Conservation (phyloP, 2,888 invertebrate species). For the Campoletis raptor region DNA sequence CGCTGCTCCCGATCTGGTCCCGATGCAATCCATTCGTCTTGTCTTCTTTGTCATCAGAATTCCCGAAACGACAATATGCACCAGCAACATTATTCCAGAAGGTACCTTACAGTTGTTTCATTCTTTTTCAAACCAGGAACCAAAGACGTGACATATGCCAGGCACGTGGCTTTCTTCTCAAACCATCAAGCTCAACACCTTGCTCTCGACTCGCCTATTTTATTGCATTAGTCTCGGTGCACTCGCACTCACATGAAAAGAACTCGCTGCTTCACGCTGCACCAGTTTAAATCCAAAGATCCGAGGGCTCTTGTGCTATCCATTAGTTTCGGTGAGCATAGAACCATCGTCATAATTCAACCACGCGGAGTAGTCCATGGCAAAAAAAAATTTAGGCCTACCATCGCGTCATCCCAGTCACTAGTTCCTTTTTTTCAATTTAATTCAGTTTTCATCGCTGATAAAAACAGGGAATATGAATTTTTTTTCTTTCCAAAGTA, state of each 20-base stretch:
- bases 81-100: constrained; percentile 28
- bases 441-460: constrained; percentile 8
- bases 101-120: constrained; percentile 17
- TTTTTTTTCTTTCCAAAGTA: background rate
- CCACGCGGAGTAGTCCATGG: constrained; percentile 26
- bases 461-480: background rate
- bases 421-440: background rate
- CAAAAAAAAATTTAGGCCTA: constrained; percentile 29
- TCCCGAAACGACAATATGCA: background rate
- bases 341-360: constrained; percentile 63
- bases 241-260: constrained; percentile 54
- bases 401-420: background rate
- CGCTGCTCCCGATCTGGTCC: constrained; percentile 34
- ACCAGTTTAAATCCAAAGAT: constrained; percentile 52
- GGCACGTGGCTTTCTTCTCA: constrained; percentile 64
- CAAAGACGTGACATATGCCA: constrained; percentile 63
- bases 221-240: constrained; percentile 61
- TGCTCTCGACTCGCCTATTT: constrained; percentile 50
- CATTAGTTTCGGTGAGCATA: constrained; percentile 49
- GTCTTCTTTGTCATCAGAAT: constrained; percentile 19
- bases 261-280: constrained; percentile 66
- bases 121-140: background rate
- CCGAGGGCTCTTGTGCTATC: constrained; percentile 26
- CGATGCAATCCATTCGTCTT: constrained; percentile 41
- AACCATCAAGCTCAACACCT: constrained; percentile 57